Evolutionary conservation across 1,140 invertebrate species (phyloP).

Genomic region (Caerostris extrusa): DNA sequence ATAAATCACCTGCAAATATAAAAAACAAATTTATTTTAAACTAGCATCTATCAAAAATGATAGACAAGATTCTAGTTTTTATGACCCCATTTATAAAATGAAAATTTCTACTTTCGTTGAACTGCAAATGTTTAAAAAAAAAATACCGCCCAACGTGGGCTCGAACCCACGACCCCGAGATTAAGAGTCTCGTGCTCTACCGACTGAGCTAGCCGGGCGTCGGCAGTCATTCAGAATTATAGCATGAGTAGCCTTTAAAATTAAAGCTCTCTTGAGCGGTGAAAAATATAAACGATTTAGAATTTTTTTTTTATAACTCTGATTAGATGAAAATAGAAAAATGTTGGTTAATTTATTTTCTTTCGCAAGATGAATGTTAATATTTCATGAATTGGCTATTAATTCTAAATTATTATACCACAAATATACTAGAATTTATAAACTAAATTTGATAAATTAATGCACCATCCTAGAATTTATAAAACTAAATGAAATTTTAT

Average conservation of each 20-base stretch:
- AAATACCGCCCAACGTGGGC: constrained; percentile 89
- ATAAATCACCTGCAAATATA: too few relatives aligned
- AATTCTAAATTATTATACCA: not conserved
- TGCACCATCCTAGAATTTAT: not conserved
- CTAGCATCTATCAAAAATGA: not conserved
- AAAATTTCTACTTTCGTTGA: not conserved
- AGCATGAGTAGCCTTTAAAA: not conserved
- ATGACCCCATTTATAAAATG: not conserved
- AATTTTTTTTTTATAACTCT: not conserved
- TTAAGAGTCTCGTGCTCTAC: constrained; percentile 96
- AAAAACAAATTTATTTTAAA: not conserved
- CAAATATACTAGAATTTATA: too few relatives aligned
- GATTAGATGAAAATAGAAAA: not conserved
- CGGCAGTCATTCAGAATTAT: fast-evolving
- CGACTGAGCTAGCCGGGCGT: constrained; percentile 84
- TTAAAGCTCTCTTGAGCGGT: not conserved
- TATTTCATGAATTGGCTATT: not conserved
- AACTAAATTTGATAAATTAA: not conserved
- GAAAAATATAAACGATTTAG: not conserved
- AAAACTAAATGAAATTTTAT: not conserved
- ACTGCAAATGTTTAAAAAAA: constrained; percentile 3
- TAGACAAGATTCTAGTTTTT: not conserved
- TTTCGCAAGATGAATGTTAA: not conserved
- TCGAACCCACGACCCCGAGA: constrained; percentile 95
- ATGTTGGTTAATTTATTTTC: not conserved